Evolutionary conservation across 1,140 invertebrate genomes (phyloP).

Genomic region (Lordiphosa collinella): DNA sequence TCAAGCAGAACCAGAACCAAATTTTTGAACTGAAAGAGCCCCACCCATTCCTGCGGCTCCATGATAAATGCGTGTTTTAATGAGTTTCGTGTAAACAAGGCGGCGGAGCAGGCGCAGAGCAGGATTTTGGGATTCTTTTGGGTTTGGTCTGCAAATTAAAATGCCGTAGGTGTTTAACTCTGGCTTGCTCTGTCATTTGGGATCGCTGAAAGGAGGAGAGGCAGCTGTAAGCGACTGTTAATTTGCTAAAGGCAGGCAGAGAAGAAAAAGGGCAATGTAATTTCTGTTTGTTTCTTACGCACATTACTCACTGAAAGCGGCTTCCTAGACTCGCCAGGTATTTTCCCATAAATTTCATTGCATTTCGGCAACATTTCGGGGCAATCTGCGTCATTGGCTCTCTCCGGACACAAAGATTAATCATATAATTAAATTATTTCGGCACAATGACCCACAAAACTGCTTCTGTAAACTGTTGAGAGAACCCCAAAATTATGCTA

Average conservation of each 20-base stretch:
- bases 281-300: conserved; percentile 29
- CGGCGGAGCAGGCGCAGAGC: conserved; percentile 48
- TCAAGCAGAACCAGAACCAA: conserved; percentile 15
- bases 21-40: conserved; percentile 25
- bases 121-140: conserved; percentile 44
- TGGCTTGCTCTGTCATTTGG: conserved; percentile 51
- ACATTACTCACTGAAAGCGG: conserved; percentile 68
- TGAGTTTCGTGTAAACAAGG: conserved; percentile 77
- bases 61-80: conserved; percentile 77
- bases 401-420: conserved; percentile 48
- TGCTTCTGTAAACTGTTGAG: conserved; percentile 31
- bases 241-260: conserved; percentile 44
- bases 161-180: conserved; percentile 62
- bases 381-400: conserved; percentile 53
- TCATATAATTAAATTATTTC: conserved; percentile 48
- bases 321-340: conserved; percentile 26
- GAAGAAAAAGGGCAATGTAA: conserved; percentile 8
- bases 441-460: conserved; percentile 34
- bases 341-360: conserved; percentile 38
- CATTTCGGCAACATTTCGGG: conserved; percentile 38
- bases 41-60: conserved; percentile 26
- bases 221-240: conserved; percentile 69
- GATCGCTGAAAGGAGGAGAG: conserved; percentile 66
- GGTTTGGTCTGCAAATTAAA: conserved; percentile 37
- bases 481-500: conserved; percentile 15